Conservation (phyloP, 2,888 invertebrate species). For the Gastrophysa polygoni region DNA sequence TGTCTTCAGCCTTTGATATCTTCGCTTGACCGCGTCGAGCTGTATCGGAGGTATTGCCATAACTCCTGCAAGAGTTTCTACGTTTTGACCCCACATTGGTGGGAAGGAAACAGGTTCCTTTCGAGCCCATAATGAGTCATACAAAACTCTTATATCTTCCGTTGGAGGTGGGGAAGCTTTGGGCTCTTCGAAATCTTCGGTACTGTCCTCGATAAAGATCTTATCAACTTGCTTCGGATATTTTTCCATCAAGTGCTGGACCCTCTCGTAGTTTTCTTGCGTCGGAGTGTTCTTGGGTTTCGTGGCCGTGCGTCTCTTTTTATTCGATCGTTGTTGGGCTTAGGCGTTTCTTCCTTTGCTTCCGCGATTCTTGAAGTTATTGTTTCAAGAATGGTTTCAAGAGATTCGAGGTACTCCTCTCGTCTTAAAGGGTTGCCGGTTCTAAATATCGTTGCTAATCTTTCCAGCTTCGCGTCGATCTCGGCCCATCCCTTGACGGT, state of each 20-base stretch:
- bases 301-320: neutral
- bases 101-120: neutral
- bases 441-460: neutral
- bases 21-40: neutral
- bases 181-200: neutral
- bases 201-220: neutral
- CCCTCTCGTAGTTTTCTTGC: neutral
- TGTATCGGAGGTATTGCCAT: neutral
- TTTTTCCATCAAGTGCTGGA: neutral
- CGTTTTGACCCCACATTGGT: neutral
- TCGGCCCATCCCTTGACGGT: neutral
- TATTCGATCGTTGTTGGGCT: neutral
- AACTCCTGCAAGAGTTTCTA: neutral
- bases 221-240: neutral
- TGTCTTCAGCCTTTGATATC: neutral
- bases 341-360: neutral
- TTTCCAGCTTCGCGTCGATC: neutral
- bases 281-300: too few relatives aligned
- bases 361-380: neutral
- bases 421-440: too few relatives aligned
- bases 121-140: neutral
- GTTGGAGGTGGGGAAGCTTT: neutral
- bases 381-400: neutral
- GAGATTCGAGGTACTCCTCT: neutral
- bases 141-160: neutral